phyloP scores from a whole-genome alignment of 2,888 invertebrate species.

The Odontothrips loti region DNA sequence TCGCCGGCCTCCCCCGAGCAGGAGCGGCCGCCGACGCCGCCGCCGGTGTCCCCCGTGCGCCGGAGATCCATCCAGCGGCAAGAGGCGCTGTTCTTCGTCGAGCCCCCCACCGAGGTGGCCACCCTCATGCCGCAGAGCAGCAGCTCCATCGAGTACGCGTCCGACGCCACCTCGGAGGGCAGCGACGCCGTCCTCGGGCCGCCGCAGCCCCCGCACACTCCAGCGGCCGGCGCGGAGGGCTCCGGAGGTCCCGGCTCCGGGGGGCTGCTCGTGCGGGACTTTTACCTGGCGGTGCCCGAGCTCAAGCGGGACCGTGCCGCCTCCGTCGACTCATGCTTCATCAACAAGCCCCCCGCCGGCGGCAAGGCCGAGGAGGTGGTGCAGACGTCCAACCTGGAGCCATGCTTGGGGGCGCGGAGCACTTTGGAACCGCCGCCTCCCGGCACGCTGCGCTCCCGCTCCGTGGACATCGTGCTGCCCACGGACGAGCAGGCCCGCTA shows the following conservation, averaged over 20 bases:
- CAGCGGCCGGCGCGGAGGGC: slow-evolving; percentile 28
- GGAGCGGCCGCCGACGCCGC: slow-evolving; percentile 45
- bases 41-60: slow-evolving; percentile 51
- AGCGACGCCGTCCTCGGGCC: slow-evolving; percentile 48
- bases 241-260: slow-evolving; percentile 29
- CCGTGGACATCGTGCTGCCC: slow-evolving; percentile 82
- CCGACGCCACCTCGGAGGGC: slow-evolving; percentile 43
- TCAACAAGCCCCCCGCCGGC: slow-evolving; percentile 64
- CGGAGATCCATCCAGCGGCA: slow-evolving; percentile 73
- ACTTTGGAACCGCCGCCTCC: slow-evolving; percentile 57
- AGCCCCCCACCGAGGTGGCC: slow-evolving; percentile 42
- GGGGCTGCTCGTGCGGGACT: slow-evolving; percentile 58
- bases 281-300: slow-evolving; percentile 76
- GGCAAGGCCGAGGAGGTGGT: slow-evolving; percentile 64
- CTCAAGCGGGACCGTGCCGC: slow-evolving; percentile 79
- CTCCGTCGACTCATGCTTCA: slow-evolving; percentile 82
- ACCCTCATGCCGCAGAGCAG: slow-evolving; percentile 59
- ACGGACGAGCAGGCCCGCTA: slow-evolving; percentile 80
- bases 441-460: slow-evolving; percentile 63
- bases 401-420: slow-evolving; percentile 48
- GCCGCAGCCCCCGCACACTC: slow-evolving; percentile 39
- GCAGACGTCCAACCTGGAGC: slow-evolving; percentile 54
- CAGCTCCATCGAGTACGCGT: slow-evolving; percentile 64
- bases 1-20: slow-evolving; percentile 41
- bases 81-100: slow-evolving; percentile 69